These are phyloP conservation scores for Cyphomyrus discorhynchus DNA, from an alignment of 2,113 vertebrate genomes.

Conservation along the genomic window DNA sequence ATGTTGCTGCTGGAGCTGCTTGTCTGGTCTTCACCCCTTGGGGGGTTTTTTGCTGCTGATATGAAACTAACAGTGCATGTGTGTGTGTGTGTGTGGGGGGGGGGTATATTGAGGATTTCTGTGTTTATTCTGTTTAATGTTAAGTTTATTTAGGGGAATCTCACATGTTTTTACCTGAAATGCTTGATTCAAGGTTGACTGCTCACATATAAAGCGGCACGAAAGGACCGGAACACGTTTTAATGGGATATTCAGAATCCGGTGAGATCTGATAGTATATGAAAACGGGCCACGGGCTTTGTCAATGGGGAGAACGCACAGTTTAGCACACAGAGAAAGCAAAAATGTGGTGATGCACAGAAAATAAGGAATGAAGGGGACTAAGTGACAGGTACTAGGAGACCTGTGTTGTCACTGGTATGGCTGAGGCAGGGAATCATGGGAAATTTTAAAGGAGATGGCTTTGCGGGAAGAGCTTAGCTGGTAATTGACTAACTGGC, in stretches of 20 bases:
- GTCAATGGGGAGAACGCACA: background rate
- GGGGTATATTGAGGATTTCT: background rate
- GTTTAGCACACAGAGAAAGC: background rate
- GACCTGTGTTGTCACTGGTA: background rate
- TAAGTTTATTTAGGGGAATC: conserved; percentile 1
- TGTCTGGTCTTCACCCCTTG: background rate
- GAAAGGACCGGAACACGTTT: background rate
- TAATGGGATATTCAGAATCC: background rate
- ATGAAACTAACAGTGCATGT: background rate
- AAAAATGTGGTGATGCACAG: background rate
- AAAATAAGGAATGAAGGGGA: background rate
- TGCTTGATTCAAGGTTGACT: conserved; percentile 43
- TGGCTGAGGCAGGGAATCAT: background rate
- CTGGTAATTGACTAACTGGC: conserved; percentile 18
- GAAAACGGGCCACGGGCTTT: background rate
- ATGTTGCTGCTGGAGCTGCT: background rate
- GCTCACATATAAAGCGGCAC: background rate
- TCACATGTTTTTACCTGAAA: conserved; percentile 32
- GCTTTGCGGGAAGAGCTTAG: background rate
- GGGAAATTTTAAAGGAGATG: background rate
- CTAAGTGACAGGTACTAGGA: background rate
- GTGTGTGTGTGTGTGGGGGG: background rate
- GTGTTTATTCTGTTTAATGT: conserved; percentile 1
- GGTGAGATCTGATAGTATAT: background rate
- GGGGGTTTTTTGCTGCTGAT: background rate